Conservation (phyloP, 2,888 invertebrate genomes). For the Parapristionchus giblindavisi region DNA sequence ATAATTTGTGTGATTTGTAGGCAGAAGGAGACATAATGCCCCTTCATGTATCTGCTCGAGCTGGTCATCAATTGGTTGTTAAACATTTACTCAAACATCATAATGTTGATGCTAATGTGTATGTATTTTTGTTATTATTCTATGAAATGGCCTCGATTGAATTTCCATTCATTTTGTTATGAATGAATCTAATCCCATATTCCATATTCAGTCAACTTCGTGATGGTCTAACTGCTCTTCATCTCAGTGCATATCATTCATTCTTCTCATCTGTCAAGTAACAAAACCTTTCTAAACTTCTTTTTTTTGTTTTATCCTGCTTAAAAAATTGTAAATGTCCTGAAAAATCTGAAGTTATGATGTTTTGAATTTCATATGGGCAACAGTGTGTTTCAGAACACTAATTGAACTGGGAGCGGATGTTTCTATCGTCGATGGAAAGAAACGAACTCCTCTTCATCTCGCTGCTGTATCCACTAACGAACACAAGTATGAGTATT, state of each 20-base stretch:
- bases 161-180: neutral
- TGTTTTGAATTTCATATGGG: neutral
- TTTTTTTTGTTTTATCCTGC: neutral
- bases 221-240: constrained; percentile 17
- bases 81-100: constrained; percentile 35
- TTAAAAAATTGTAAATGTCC: neutral
- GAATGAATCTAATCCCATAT: neutral
- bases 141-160: neutral
- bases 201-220: constrained; percentile 10
- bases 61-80: constrained; percentile 35
- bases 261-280: constrained; percentile 35
- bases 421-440: constrained; percentile 8
- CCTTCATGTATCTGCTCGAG: constrained; percentile 24
- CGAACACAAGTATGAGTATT: constrained; percentile 25
- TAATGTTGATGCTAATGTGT: constrained; percentile 22
- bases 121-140: neutral
- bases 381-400: too few species aligned
- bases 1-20: too few species aligned
- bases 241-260: constrained; percentile 20
- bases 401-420: constrained; percentile 21
- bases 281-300: neutral
- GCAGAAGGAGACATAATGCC: constrained; percentile 36
- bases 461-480: constrained; percentile 27
- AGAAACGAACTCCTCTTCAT: constrained; percentile 34
- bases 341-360: neutral